Evolutionary conservation across 1,140 invertebrate species (phyloP).

Genomic region (Drosophila erecta): DNA sequence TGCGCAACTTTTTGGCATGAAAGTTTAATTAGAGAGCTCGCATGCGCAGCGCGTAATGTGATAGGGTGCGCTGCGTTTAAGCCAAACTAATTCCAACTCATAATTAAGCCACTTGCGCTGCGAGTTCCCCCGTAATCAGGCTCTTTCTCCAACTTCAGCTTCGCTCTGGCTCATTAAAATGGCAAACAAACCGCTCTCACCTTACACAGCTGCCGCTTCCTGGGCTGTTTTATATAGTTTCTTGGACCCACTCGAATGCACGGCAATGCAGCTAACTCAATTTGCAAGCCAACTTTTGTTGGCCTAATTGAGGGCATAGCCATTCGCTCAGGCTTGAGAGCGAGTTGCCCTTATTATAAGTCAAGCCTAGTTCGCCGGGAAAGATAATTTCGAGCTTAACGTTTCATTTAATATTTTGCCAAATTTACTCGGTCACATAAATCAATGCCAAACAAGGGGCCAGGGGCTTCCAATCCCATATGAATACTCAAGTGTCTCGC

Average conservation of each 20-base stretch:
- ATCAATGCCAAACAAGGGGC: constrained; percentile 75
- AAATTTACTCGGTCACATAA: constrained; percentile 68
- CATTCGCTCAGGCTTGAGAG: constrained; percentile 47
- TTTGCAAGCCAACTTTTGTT: constrained; percentile 72
- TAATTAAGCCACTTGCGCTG: constrained; percentile 67
- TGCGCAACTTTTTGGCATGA: constrained; percentile 71
- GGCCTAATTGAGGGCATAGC: constrained; percentile 74
- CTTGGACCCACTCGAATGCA: constrained; percentile 53
- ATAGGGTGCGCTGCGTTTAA: constrained; percentile 22
- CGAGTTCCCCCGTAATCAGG: constrained; percentile 43
- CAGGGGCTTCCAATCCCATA: constrained; percentile 68
- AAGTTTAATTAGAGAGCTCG: constrained; percentile 75
- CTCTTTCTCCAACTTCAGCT: constrained; percentile 18
- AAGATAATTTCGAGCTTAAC: constrained; percentile 50
- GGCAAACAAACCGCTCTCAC: constrained; percentile 64
- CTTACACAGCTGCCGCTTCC: constrained; percentile 36
- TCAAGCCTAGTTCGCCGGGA: constrained; percentile 45
- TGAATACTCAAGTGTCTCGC: constrained; percentile 80
- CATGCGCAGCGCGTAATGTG: constrained; percentile 33
- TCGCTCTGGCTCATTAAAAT: constrained; percentile 62
- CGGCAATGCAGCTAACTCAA: constrained; percentile 58
- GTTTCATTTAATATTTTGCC: constrained; percentile 79
- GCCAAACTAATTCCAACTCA: constrained; percentile 67
- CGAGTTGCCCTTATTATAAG: constrained; percentile 49
- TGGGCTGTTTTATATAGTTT: constrained; percentile 60